A percentile compares a stretch with the other conserved stretches of the same genome.
Evolutionary conservation across 2,113 vertebrate species (phyloP).

Genomic region (Caloenas nicobarica): DNA sequence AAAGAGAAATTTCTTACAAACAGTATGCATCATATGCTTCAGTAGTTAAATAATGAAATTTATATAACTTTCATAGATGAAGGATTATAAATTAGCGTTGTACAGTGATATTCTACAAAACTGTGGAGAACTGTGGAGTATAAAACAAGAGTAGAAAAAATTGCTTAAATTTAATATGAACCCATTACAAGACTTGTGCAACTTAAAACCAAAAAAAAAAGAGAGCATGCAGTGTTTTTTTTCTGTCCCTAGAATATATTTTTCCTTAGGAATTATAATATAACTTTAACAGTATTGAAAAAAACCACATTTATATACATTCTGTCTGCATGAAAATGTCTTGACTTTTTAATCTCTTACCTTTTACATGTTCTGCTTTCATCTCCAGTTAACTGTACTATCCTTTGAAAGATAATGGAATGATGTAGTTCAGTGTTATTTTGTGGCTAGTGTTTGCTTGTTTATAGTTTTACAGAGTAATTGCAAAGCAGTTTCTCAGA

Average conservation of each 20-base stretch:
- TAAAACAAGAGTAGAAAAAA: neutral
- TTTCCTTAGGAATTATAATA: neutral
- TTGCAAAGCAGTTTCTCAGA: neutral
- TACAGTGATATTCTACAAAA: neutral
- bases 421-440: neutral
- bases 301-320: neutral
- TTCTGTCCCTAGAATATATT: neutral
- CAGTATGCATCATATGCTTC: neutral
- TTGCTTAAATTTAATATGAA: neutral
- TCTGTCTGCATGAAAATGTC: neutral
- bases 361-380: neutral
- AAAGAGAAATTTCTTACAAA: neutral
- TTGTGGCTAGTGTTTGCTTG: neutral
- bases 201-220: neutral
- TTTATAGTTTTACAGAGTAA: neutral
- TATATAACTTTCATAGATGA: neutral
- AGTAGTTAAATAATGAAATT: neutral
- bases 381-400: neutral
- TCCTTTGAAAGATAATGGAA: neutral
- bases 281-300: neutral
- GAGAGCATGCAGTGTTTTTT: accelerated
- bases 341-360: neutral
- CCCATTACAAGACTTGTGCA: neutral
- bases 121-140: neutral
- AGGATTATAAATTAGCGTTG: neutral